Evolutionary conservation across 1,140 invertebrate genomes (phyloP), one percentile per base, ranked within the genome.

Genomic region (Mylabris phalerata): DNA sequence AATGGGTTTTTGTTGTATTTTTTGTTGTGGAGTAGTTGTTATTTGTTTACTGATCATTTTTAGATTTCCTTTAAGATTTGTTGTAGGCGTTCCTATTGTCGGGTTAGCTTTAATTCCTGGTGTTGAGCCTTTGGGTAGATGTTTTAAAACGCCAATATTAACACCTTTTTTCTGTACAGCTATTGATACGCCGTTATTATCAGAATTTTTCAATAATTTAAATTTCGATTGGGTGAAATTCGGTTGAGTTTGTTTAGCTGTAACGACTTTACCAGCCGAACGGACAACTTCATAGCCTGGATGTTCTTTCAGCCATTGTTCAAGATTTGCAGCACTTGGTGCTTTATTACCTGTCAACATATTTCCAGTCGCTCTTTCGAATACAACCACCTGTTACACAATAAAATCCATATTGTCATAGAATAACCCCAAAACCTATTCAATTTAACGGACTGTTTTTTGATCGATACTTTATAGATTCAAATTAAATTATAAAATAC

Each of bases 251-350:
- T 40, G 50, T 52, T 55, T 60, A 19, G 65, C 62, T 7, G 70
- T 67, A 4, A 70, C 64, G 27, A 68, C 59, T 63, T 72, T 68
- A 46, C 62, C 67, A 26, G 82, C 83, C 0, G 89, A 82, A 56
- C 83, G 79, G 1, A 92, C 78, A 1, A 92, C 85, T 76, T 93
- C 88, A 75, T 84, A 95, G 0, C 86, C 87, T 10, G 91, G 91
- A 82, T 95, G 86, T 57, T 88, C 84, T 70, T 88, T 84, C 5
- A 97, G 75, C 91, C 91, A 95, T 7, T 82, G 77, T 68, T 87
- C 85, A 6, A 96, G 75, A 72, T 88, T 88, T 25, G 81, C 80
- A 19, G 84, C 80, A 11, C 84, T 87, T 3, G 92, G 93, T 46
- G 91, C 91, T 69, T 85, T 84, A 1, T 81, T 75, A 25, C 89